Percentiles rank a stretch among this genome's conserved stretches.
These are phyloP conservation scores for Punctoribates punctum DNA, from an alignment of 2,888 invertebrate species.

Conservation along the genomic window DNA sequence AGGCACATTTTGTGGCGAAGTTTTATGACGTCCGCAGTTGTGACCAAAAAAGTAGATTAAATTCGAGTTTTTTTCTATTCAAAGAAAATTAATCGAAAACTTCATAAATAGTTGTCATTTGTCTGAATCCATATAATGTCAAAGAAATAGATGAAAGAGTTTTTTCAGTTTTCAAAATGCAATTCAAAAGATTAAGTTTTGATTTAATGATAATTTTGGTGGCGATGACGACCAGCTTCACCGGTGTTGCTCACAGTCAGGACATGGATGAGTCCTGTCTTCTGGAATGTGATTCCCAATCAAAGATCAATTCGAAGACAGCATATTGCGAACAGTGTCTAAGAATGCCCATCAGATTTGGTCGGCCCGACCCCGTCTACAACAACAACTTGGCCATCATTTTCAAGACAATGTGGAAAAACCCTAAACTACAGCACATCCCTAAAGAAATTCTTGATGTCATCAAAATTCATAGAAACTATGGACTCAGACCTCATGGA, in stretches of 20 bases:
- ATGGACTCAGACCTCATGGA: neutral
- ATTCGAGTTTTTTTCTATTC: too few species aligned
- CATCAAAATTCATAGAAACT: neutral
- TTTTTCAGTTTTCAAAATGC: neutral
- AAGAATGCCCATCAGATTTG: slow-evolving; percentile 12
- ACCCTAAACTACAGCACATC: slow-evolving; percentile 1
- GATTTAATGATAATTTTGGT: neutral
- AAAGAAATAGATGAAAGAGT: too few species aligned
- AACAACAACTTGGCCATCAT: slow-evolving; percentile 15
- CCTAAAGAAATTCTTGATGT: neutral
- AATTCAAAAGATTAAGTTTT: neutral
- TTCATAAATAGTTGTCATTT: too few species aligned
- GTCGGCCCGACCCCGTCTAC: neutral
- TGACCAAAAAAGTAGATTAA: too few species aligned
- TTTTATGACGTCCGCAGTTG: too few species aligned
- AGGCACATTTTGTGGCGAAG: too few species aligned
- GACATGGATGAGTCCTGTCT: slow-evolving; percentile 10
- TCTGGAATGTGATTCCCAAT: neutral
- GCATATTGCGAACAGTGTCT: slow-evolving; percentile 5
- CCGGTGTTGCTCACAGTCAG: neutral
- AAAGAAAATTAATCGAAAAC: too few species aligned
- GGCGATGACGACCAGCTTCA: too few species aligned
- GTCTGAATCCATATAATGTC: too few species aligned
- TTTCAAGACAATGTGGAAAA: slow-evolving; percentile 13
- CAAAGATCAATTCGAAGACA: neutral